Evolutionary conservation across 2,888 invertebrate genomes (phyloP), one percentile per base, ranked within the genome.

Genomic region (Lasiommata megera): DNA sequence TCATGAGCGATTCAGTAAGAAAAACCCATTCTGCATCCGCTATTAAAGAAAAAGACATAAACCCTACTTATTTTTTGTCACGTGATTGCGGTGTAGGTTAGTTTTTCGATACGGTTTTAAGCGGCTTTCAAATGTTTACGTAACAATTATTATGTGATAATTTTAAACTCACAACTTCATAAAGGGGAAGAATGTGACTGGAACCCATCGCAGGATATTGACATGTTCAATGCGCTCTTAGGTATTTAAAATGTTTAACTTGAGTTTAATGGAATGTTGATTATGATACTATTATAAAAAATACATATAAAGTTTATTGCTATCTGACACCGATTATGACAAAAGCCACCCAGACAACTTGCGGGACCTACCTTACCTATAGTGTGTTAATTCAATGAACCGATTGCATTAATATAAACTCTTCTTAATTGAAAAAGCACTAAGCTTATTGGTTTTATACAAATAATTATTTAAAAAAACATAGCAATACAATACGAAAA

Each of bases 11-110:
- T 58, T 61, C 43, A 62, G 56, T 60, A 55, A 62, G 68, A 31
- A 71, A 71, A 70, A 66, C 68, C 68, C 69, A 69, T 59, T 65
- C 62, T 18, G 57, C 58, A 65, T 70, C 70, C 70, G 66, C 60
- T 55, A 66, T 64, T 62, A 62, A 56, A 62, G 62, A 66, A 66
- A 34, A 68, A 54, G 59, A 36, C 41, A 37, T 41, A 52, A 57
- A 65, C 61, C 54, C 48, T 51, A 63, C 51, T 58, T 61, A 65
- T 66, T 63, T 67, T 62, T 61, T 64, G 63, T 56, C 65, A 64
- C 60, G 60, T 50, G 31, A 29, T 41, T 59, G 61, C 55, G 55
- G 56, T 65, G 61, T 62, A 55, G 31, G 52, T 17, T 52, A 54
- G 37, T 34, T 57, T 60, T 60, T 56, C 12, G 16, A 28, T 11